These are phyloP conservation scores for Ennomos erosarius DNA, from an alignment of 2,888 invertebrate genomes.

Conservation along the genomic window DNA sequence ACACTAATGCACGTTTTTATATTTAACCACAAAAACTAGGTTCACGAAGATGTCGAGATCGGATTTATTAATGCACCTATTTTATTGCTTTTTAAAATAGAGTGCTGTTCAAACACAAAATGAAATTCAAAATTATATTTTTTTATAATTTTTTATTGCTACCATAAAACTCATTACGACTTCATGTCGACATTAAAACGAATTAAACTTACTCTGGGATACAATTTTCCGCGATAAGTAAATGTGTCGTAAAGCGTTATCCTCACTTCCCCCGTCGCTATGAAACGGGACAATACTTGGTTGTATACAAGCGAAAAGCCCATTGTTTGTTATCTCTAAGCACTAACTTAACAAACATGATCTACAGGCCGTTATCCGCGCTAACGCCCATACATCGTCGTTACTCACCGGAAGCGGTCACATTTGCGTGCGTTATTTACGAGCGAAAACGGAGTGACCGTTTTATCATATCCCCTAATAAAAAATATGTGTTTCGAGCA, in stretches of 20 bases:
- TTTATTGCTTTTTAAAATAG: not conserved
- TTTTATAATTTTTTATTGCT: constrained; percentile 9
- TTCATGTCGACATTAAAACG: constrained; percentile 18
- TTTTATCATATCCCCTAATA: constrained; percentile 30
- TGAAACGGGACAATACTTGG: constrained; percentile 16
- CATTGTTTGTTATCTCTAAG: constrained; percentile 11
- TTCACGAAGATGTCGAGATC: no score
- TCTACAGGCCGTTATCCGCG: constrained; percentile 19
- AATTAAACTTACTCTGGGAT: constrained; percentile 16
- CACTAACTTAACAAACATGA: not conserved
- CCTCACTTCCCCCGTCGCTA: constrained; percentile 8
- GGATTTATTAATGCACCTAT: no score
- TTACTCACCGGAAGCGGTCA: constrained; percentile 16
- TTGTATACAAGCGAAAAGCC: constrained; percentile 8
- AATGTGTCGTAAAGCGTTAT: constrained; percentile 25
- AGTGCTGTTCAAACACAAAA: constrained; percentile 2
- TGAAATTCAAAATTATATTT: constrained; percentile 13
- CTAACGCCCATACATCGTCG: constrained; percentile 28
- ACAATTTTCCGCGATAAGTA: constrained; percentile 26
- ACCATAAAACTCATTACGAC: constrained; percentile 10
- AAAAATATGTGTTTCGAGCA: constrained; percentile 18
- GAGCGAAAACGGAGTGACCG: constrained; percentile 26
- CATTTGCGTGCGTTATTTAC: constrained; percentile 34
- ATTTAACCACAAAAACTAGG: no score
- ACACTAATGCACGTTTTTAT: no score